phyloP scores from a whole-genome alignment of 2,888 invertebrate species.

The Laspeyria flexula region DNA sequence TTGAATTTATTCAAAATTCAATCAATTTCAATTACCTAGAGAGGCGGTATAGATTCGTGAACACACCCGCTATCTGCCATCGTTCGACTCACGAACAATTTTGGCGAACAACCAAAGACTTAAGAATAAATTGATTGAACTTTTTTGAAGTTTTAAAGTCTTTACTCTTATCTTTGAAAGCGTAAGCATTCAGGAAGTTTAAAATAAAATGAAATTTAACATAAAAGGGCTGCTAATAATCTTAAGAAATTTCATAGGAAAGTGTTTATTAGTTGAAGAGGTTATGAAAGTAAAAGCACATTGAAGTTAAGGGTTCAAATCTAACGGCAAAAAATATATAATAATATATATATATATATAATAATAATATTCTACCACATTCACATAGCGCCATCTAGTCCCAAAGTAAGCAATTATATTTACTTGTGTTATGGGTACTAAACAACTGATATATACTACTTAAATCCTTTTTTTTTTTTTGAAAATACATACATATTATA shows the following conservation, averaged over 20 bases:
- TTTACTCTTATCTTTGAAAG: slow-evolving; percentile 8
- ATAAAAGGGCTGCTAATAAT: not conserved
- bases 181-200: slow-evolving; percentile 8
- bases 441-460: too few species aligned
- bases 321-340: too few species aligned
- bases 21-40: slow-evolving; percentile 13
- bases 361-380: too few species aligned
- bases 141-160: slow-evolving; percentile 18
- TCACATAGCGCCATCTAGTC: too few species aligned
- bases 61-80: slow-evolving; percentile 13
- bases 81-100: slow-evolving; percentile 1
- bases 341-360: too few species aligned
- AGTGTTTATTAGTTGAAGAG: not conserved
- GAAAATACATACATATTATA: too few species aligned
- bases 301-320: too few species aligned
- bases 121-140: slow-evolving; percentile 16
- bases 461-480: too few species aligned
- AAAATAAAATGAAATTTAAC: slow-evolving; percentile 9
- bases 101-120: slow-evolving; percentile 9
- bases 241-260: not conserved
- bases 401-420: too few species aligned
- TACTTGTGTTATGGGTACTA: too few species aligned
- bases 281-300: not conserved
- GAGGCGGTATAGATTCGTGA: slow-evolving; percentile 1
- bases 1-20: slow-evolving; percentile 12